Base-by-base conservation (phyloP, 2,113 vertebrate genomes). In the Apteryx owenii region DNA sequence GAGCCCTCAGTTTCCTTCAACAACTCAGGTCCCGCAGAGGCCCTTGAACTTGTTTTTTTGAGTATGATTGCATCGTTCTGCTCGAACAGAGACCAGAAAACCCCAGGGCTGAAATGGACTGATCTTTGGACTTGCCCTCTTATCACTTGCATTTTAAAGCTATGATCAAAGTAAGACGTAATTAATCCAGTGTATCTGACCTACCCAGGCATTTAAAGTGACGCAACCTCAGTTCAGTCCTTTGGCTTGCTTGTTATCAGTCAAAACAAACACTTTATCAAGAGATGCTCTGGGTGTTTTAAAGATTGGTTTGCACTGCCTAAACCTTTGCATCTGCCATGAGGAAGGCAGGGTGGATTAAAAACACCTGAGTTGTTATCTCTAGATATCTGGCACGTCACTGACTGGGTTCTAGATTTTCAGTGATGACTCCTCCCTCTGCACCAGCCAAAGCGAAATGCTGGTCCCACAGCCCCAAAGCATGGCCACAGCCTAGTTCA, bases 181-280 rank as follows among this genome's bases (percentile, higher is more conserved):
- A 90, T 72, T n/a, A 51, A 84, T 26, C 19, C 36, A 22, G n/a
- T 2, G 36, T 42, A 38, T 75, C 64, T 91, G 33, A 84, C 29
- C n/a, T 61, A 64, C 48, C 5, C 14, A 54, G 28, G n/a, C 22
- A 58, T 79, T 93, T 91, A 31, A 75, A 68, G 51, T 4, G 9
- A 78, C 42, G 42, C 15, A 81, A 54, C 88, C 75, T 5, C 17
- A 72, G 73, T 18, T n/a, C 75, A 29, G 25, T 72, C 69, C 42
- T 87, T 76, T 70, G 38, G 5, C 53, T 90, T 18, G 68, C 90
- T 81, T 46, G 62, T 72, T 48, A 81, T 61, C 68, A 91, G 76
- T 51, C 79, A 81, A 96, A 84, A 31, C 53, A 87, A 89, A 87
- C 69, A 73, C 9, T 84, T 84, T 95, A 26, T 87, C 70, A 66